Percentiles rank a stretch among this genome's conserved stretches.
phyloP scores from a whole-genome alignment of 2,797 vertebrate species.

The Muscicapa striata region DNA sequence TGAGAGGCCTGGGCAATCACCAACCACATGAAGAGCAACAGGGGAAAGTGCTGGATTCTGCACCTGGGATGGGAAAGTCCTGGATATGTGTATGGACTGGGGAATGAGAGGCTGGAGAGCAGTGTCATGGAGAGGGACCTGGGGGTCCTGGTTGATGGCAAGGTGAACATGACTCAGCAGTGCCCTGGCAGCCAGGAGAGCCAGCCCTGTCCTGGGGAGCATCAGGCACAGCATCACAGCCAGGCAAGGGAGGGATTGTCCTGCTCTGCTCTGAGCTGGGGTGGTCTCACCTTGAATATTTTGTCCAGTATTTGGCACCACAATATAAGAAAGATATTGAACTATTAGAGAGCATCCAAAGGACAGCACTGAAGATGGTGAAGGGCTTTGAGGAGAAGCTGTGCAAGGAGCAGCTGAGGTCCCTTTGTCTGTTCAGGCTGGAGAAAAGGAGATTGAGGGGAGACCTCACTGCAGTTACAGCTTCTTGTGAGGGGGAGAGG shows the following conservation, averaged over 20 bases:
- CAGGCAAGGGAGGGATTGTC: fast-evolving
- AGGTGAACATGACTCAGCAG: fast-evolving
- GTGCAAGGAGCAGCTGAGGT: neutral
- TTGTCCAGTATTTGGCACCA: no score
- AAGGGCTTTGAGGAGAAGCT: fast-evolving
- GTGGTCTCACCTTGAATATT: fast-evolving
- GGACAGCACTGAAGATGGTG: fast-evolving
- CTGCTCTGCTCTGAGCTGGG: fast-evolving
- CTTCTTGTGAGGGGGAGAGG: neutral
- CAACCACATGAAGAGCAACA: neutral
- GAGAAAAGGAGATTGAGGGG: neutral
- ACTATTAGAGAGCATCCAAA: neutral
- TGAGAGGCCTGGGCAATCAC: neutral
- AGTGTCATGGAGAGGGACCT: no score
- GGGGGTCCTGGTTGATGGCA: no score
- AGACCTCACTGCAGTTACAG: fast-evolving
- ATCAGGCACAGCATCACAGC: fast-evolving
- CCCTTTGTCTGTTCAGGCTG: neutral
- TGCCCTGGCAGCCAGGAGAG: neutral
- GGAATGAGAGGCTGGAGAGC: neutral
- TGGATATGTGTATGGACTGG: no score
- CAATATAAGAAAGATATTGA: neutral
- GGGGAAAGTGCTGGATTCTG: neutral
- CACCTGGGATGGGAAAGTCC: fast-evolving
- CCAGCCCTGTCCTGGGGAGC: fast-evolving